phyloP scores from a whole-genome alignment of 2,113 vertebrate species.

The Ceyx melanurus region DNA sequence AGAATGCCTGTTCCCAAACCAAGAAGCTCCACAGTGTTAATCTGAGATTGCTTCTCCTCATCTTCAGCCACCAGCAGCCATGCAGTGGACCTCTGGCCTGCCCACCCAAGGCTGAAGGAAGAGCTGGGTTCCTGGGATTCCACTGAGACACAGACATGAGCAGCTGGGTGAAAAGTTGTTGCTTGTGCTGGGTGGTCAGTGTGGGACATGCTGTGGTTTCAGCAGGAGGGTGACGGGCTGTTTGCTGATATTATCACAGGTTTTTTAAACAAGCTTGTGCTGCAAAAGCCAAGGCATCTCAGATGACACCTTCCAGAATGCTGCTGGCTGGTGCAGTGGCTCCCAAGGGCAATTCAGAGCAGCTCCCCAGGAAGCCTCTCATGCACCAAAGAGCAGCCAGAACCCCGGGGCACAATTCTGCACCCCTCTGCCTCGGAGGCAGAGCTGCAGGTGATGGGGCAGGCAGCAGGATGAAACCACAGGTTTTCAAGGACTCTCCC shows the following conservation, averaged over 20 bases:
- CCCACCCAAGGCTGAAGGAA: not conserved
- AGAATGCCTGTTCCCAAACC: not conserved
- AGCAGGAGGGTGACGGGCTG: not conserved
- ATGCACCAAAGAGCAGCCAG: not conserved
- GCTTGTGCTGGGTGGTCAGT: not conserved
- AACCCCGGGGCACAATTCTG: not conserved
- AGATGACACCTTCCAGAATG: not conserved
- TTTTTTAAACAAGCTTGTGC: conserved; percentile 6
- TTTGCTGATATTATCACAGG: not conserved
- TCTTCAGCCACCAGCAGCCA: accelerated
- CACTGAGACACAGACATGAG: not conserved
- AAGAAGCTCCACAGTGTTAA: accelerated
- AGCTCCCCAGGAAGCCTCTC: not conserved
- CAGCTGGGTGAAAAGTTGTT: not conserved
- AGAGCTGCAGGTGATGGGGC: not conserved
- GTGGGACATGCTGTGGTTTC: not conserved
- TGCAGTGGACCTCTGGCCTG: accelerated
- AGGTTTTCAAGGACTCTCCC: not conserved
- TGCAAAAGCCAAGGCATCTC: not conserved
- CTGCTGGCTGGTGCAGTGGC: not conserved
- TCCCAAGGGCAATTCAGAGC: not conserved
- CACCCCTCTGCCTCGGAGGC: accelerated
- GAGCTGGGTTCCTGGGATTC: not conserved
- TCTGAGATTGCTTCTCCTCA: not conserved
- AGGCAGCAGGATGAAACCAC: not conserved